Evolutionary conservation across 1,140 invertebrate species (phyloP).

Genomic region (Brachionus calyciflorus): DNA sequence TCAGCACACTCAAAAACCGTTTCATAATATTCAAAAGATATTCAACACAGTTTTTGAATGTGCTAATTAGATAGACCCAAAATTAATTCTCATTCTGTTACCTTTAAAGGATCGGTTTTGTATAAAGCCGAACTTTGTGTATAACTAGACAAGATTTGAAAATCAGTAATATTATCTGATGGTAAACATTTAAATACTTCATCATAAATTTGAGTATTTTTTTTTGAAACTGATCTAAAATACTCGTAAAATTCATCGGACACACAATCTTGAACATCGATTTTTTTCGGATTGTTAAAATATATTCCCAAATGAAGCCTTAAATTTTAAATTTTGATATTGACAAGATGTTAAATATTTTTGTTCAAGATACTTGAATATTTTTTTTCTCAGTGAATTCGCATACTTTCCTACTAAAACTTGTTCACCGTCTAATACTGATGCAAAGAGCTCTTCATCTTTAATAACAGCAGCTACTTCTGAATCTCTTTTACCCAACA

Average conservation of each 20-base stretch:
- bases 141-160: not conserved
- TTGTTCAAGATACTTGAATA: conserved; percentile 9
- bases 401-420: conserved; percentile 9
- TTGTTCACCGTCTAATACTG: not conserved
- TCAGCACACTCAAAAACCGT: not conserved
- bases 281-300: conserved; percentile 23
- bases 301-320: conserved; percentile 29
- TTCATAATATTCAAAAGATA: too few species aligned
- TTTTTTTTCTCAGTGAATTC: conserved; percentile 14
- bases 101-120: conserved; percentile 20
- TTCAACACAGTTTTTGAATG: too few species aligned
- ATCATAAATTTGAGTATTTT: conserved; percentile 27
- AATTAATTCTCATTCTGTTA: too few species aligned
- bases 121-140: not conserved
- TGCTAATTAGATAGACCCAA: too few species aligned
- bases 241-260: conserved; percentile 8
- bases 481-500: conserved; percentile 78
- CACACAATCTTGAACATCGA: conserved; percentile 4
- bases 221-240: not conserved
- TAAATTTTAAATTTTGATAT: not conserved
- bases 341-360: not conserved
- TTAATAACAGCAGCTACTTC: conserved; percentile 82
- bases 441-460: conserved; percentile 63
- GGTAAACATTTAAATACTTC: conserved; percentile 33
- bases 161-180: not conserved